Conservation (phyloP, 2,888 invertebrate genomes). For the Drosophila melanosoma region DNA sequence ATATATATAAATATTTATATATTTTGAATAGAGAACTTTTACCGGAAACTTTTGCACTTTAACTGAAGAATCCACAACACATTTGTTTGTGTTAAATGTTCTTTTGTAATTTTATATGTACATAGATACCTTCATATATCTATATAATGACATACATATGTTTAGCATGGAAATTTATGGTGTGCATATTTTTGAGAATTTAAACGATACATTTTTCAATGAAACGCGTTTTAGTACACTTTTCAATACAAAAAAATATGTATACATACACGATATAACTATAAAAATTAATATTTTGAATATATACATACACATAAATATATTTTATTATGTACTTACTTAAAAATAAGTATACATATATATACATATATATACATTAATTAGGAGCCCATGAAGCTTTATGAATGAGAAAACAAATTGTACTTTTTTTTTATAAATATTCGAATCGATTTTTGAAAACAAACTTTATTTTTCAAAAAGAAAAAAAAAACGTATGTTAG, state of each 20-base stretch:
- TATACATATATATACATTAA: conserved; percentile 17
- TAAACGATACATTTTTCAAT: conserved; percentile 60
- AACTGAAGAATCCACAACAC: conserved; percentile 27
- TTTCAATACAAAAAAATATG: conserved; percentile 48
- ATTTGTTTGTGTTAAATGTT: conserved; percentile 56
- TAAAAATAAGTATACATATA: conserved; percentile 19
- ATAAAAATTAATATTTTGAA: conserved; percentile 42
- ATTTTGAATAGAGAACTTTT: conserved; percentile 77
- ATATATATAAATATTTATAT: conserved; percentile 37
- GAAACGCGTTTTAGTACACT: conserved; percentile 63
- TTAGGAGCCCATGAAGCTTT: conserved; percentile 63
- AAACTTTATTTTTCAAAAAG: neutral
- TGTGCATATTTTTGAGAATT: conserved; percentile 73
- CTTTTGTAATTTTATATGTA: conserved; percentile 74
- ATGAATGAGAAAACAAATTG: conserved; percentile 39
- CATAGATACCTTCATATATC: conserved; percentile 8
- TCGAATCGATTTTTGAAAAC: conserved; percentile 11
- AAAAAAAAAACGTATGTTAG: conserved; percentile 10
- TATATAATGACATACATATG: conserved; percentile 23
- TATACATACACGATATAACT: conserved; percentile 29
- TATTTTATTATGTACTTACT: conserved; percentile 63
- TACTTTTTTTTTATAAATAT: conserved; percentile 10
- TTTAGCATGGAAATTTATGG: conserved; percentile 40
- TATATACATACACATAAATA: conserved; percentile 48
- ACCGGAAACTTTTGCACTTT: conserved; percentile 54